Base-by-base conservation (phyloP, 1,140 invertebrate species). In the Drosophila bocqueti region DNA sequence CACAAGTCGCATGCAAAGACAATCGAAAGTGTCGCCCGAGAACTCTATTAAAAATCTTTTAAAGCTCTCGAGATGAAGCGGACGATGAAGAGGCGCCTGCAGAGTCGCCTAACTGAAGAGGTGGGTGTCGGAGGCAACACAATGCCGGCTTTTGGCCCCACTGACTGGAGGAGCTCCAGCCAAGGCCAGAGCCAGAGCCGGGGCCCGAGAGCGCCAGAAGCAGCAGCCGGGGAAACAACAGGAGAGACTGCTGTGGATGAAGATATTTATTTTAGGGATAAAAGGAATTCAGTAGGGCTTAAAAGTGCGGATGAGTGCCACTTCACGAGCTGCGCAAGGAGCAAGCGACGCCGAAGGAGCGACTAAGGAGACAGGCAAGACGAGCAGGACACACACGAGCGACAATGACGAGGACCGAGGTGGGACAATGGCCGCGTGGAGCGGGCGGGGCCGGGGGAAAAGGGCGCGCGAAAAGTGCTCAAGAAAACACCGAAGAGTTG, bases 261-360 rank as follows among this genome's bases (percentile, higher is more conserved):
- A 91, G 84, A 91, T 91, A 91, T 91, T 91, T 91, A 91, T 91
- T 87, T 91, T 91, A 91, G 89, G 89, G 89, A 91, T 91, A 91
- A 91, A 91, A 91, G 87, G 89, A 91, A 91, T 91, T 91, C 89
- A 91, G 89, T 91, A 85, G 83, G 89, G 83, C 89, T 91, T 91
- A 89, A 91, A 87, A 91, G 89, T 91, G 87, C 89, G 81, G 89
- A 91, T 91, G 89, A 91, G 89, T 87, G 89, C 89, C 89, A 87
- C 89, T 91, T 84, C 89, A 91, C 76, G 74, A 87, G 83, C 87
- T 75, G 74, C 66, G 59, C 76, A 91, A 83, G 75, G 72, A 91
- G 83, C 83, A 78, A 65, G 75, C 73, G 40, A 52, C 50, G 62
- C 40, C 52, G 36, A 60, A 46, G 61, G 36, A 68, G 42, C 38